These are phyloP conservation scores for Horisme vitalbata DNA, from an alignment of 2,888 invertebrate genomes.

Conservation along the genomic window DNA sequence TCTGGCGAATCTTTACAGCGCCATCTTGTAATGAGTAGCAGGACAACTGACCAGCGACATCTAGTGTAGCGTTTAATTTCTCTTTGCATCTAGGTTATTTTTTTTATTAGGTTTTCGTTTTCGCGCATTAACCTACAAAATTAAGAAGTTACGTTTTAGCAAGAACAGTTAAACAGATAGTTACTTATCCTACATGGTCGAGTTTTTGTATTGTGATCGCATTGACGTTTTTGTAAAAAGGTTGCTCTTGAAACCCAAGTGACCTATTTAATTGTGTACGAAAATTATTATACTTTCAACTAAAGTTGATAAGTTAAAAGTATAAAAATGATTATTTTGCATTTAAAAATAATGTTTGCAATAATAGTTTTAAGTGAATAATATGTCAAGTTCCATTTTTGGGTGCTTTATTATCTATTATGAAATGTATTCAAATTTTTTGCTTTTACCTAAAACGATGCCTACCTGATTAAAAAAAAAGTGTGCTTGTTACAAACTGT, in stretches of 20 bases:
- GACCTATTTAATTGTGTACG: constrained; percentile 48
- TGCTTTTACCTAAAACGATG: neutral
- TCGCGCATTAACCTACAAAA: constrained; percentile 54
- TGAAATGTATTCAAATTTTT: too few species aligned
- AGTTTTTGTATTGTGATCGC: constrained; percentile 43
- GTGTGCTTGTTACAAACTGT: too few species aligned
- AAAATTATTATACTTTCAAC: constrained; percentile 39
- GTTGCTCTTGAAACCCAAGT: constrained; percentile 48
- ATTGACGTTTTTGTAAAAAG: constrained; percentile 55
- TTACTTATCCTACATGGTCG: constrained; percentile 37
- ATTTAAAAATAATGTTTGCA: too few species aligned
- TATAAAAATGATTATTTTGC: too few species aligned
- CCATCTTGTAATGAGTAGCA: constrained; percentile 38
- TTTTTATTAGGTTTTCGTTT: too few species aligned
- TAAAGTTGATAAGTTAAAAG: neutral
- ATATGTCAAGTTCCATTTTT: too few species aligned
- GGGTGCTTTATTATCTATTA: too few species aligned
- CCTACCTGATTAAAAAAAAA: constrained; percentile 28
- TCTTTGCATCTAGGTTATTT: too few species aligned
- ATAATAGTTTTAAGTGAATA: too few species aligned
- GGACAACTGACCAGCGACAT: constrained; percentile 30
- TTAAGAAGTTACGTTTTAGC: constrained; percentile 25
- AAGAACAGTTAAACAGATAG: neutral
- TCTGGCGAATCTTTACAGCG: too few species aligned
- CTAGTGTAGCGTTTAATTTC: too few species aligned